A percentile compares a stretch with the other conserved stretches of the same genome.
Conservation (phyloP, 1,140 invertebrate species). For the Marisa cornuarietis region DNA sequence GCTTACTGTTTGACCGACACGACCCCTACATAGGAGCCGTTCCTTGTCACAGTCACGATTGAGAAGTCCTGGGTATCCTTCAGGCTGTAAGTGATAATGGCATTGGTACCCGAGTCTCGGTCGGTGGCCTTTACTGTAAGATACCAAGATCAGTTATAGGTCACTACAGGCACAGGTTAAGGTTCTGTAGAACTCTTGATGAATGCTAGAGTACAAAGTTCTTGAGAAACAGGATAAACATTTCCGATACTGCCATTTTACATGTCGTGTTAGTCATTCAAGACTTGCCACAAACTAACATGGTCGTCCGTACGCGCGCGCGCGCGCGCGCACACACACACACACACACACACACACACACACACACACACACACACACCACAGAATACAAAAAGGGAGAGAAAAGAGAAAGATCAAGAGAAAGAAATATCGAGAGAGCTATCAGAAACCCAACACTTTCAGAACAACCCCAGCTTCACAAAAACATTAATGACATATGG, state of each 20-base stretch:
- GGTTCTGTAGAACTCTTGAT: not conserved
- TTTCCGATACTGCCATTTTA: not conserved
- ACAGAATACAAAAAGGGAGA: no score
- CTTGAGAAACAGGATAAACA: not conserved
- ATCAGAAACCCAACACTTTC: no score
- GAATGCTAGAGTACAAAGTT: no score
- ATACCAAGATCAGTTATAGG: not conserved
- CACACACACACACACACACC: not conserved
- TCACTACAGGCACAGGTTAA: not conserved
- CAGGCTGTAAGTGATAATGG: conserved; percentile 44
- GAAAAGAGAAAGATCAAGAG: not conserved
- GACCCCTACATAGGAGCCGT: conserved; percentile 38
- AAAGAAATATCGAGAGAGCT: not conserved
- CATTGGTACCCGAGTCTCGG: conserved; percentile 51
- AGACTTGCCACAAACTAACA: not conserved
- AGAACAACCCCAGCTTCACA: not conserved
- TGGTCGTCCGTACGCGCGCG: no score
- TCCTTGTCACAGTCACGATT: conserved; percentile 40
- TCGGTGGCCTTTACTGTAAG: conserved; percentile 51
- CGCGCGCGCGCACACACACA: no score
- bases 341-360: not conserved
- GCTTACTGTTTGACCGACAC: conserved; percentile 52
- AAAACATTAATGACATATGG: not conserved
- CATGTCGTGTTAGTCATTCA: not conserved
- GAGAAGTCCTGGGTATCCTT: conserved; percentile 32